Base-by-base conservation (phyloP, 2,113 vertebrate species). In the Pleuronectes platessa region DNA sequence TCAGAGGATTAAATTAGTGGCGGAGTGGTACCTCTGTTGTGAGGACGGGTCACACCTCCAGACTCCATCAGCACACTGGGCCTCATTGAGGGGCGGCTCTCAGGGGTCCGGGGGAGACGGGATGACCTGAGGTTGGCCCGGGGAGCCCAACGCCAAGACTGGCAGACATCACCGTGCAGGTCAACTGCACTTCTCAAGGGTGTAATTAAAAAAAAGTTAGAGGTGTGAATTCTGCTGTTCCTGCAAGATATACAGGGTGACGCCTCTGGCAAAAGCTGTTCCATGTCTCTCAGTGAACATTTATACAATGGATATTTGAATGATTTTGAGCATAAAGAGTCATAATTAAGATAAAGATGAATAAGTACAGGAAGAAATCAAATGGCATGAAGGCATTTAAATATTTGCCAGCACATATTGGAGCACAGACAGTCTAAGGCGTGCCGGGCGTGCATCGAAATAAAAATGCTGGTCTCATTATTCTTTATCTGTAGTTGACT, bases 1-100 rank as follows among this genome's bases (percentile, higher is more conserved):
- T 91, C 90, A 21, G 78, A 85, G 88, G 92, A 93, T 84, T 91
- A 91, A 92, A 93, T 92, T 92, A 94, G 78, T 84, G 73, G 58
- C 74, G 71, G 71, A 84, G 69, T 63, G 61, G 76, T 54, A 75
- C 58, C 79, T 81, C 35, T 66, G 76, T 65, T 78, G 58, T 68
- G 71, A 82, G 60, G 54, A 85, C 62, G 78, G 80, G 89, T 89
- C 83, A 81, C 71, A 80, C 66, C 71, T 79, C 70, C 54, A 72
- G 75, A 77, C 81, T 86, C 71, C 58, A 79, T 83, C 78, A 65
- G 74, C 86, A 79, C 84, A 82, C 27, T 4, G 42, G 68, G 73
- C 40, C 81, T 84, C 70, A 71, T 71, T 81, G 75, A 86, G 64
- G 49, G 70, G 76, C 61, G 60, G 40, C 61, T 82, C 86, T 84